These are phyloP conservation scores for Hippocampus barbouri DNA, from an alignment of 2,113 vertebrate genomes.

Conservation along the genomic window DNA sequence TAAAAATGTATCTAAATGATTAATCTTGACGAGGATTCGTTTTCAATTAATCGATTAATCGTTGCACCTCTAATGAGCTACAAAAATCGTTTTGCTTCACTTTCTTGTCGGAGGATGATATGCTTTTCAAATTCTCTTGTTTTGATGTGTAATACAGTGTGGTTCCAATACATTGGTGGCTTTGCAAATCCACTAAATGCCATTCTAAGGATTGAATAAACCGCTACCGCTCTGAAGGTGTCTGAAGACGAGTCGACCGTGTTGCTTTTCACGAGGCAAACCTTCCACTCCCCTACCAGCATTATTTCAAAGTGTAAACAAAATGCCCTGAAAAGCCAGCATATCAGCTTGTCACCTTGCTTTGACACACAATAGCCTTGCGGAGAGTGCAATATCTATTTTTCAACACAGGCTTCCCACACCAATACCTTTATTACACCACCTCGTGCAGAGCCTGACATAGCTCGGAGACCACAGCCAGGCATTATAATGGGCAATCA, in stretches of 20 bases:
- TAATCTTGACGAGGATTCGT: too few species aligned
- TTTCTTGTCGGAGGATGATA: too few species aligned
- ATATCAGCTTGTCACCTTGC: conserved; percentile 35
- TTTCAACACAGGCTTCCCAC: conserved; percentile 29
- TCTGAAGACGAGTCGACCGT: neutral
- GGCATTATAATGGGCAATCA: conserved; percentile 28
- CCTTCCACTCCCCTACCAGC: conserved; percentile 23
- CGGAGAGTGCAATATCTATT: conserved; percentile 33
- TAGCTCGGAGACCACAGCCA: conserved; percentile 21
- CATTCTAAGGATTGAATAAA: neutral
- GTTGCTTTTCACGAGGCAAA: conserved; percentile 17
- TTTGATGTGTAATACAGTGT: too few species aligned
- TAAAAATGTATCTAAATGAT: too few species aligned
- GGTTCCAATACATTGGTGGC: too few species aligned
- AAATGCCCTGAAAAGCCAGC: conserved; percentile 34
- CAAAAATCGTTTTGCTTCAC: too few species aligned
- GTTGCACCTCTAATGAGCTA: too few species aligned
- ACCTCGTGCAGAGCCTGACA: conserved; percentile 13
- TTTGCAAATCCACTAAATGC: too few species aligned
- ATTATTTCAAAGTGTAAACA: conserved; percentile 25
- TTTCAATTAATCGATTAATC: too few species aligned
- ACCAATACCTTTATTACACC: conserved; percentile 29
- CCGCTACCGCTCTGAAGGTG: neutral
- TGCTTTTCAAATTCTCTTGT: too few species aligned
- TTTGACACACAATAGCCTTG: conserved; percentile 39